phyloP scores from a whole-genome alignment of 1,140 invertebrate species.

The Eufriesea mexicana region DNA sequence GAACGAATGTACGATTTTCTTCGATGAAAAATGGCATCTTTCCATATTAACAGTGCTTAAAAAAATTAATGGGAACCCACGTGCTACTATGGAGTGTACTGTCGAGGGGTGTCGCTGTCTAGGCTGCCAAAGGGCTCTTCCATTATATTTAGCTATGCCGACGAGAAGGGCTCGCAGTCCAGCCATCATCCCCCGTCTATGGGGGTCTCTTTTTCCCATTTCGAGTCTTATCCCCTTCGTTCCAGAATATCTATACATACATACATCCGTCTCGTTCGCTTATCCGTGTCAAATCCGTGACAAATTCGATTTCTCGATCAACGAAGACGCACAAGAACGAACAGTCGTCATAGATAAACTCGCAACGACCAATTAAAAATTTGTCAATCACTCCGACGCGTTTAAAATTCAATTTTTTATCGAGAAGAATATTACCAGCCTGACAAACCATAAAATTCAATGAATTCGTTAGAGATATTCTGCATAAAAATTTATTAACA shows the following conservation, averaged over 20 bases:
- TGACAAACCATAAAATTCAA: constrained; percentile 6
- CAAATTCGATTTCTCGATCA: constrained; percentile 55
- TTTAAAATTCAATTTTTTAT: background rate
- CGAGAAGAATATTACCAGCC: background rate
- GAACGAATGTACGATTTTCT: constrained; percentile 49
- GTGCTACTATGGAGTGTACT: constrained; percentile 50
- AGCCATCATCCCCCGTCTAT: constrained; percentile 41
- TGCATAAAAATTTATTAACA: constrained; percentile 10
- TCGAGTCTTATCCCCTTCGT: constrained; percentile 5
- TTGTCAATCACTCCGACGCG: background rate
- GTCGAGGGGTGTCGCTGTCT: constrained; percentile 61
- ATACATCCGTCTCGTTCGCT: background rate
- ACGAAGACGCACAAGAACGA: background rate
- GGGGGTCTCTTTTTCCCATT: constrained; percentile 45
- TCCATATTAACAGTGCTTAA: constrained; percentile 74
- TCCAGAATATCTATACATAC: constrained; percentile 2
- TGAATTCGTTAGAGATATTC: background rate
- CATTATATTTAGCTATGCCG: constrained; percentile 67
- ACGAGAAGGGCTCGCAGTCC: constrained; percentile 58
- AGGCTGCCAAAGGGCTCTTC: constrained; percentile 65
- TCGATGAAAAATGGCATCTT: constrained; percentile 68
- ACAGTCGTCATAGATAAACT: background rate
- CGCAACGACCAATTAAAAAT: background rate
- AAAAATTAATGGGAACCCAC: constrained; percentile 75
- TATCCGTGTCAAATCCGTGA: background rate